Evolutionary conservation across 1,140 invertebrate genomes (phyloP), one percentile per base, ranked within the genome.

Genomic region (Neodiprion pinetum): DNA sequence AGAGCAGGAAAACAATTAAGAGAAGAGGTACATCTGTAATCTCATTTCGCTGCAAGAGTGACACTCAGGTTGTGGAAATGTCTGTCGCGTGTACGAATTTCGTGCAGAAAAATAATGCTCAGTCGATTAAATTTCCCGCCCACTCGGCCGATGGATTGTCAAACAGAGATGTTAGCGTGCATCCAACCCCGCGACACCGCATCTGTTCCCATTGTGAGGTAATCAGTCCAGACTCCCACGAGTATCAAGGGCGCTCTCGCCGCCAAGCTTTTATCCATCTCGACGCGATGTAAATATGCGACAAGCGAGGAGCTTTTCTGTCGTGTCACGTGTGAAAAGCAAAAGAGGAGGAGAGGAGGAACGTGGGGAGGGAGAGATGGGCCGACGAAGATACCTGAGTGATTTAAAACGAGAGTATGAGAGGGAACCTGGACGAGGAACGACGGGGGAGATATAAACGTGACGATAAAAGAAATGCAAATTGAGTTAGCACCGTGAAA

Each of bases 381-480:
- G 28, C 28, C 28, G 28, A 40, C 28, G 28, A 40, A 40, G 28
- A 5, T 40, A 61, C 53, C 11, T 12, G n/a, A 61, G 53, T 61
- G 53, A 61, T 61, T 61, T 61, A 61, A 17, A 61, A 61, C n/a
- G 53, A 17, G 53, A 61, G 53, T 61, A 61, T 5, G 28, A 40
- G 28, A 3, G 28, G 28, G 11, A 61, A 17, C 53, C n/a, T 14
- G 11, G 53, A 61, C 11, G 53, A 61, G 53, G n/a, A 61, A 12
- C 53, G 53, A 61, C 11, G 9, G n/a, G 53, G 28, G n/a, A 17
- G 11, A 61, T 12, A 61, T 61, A 61, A 61, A 61, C 53, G 53
- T 61, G 53, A 61, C 53, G 53, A 61, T 61, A 61, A 61, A 61
- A 61, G 53, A 61, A 61, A 61, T 61, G 53, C 53, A 61, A 61